Percentiles rank a stretch among this genome's conserved stretches.
Evolutionary conservation across 1,140 invertebrate species (phyloP).

Genomic region (Calephelis virginiensis): DNA sequence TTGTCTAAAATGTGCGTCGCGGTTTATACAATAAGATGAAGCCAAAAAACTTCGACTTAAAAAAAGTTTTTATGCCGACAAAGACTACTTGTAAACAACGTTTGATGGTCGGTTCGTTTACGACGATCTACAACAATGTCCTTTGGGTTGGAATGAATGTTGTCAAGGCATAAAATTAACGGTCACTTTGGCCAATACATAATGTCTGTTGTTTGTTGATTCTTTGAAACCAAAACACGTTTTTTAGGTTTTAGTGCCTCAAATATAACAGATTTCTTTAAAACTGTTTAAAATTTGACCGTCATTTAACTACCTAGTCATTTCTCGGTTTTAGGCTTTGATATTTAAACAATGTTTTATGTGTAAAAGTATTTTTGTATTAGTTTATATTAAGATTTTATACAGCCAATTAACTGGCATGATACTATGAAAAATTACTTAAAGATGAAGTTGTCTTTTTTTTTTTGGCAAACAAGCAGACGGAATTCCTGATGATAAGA

Average conservation of each 20-base stretch:
- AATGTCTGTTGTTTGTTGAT: constrained; percentile 28
- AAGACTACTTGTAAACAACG: constrained; percentile 55
- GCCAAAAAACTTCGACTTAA: constrained; percentile 18
- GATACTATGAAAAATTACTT: no score
- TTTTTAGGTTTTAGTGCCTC: not conserved
- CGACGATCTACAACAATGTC: constrained; percentile 52
- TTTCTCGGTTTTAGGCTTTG: no score
- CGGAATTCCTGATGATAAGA: no score
- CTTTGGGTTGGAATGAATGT: constrained; percentile 34
- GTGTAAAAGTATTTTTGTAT: no score
- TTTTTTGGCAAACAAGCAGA: no score
- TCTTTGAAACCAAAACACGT: constrained; percentile 10
- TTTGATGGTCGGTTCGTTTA: constrained; percentile 58
- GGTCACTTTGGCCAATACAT: constrained; percentile 38
- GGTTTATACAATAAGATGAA: not conserved
- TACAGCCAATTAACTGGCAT: no score
- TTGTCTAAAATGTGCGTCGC: not conserved
- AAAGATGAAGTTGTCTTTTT: no score
- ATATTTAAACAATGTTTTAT: no score
- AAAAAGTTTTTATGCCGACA: constrained; percentile 63
- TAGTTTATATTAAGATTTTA: no score
- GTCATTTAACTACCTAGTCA: not conserved
- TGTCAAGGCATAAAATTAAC: constrained; percentile 48
- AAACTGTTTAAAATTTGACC: not conserved
- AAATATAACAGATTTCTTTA: not conserved